A percentile compares a stretch with the other conserved stretches of the same genome.
Conservation (phyloP, 2,797 vertebrate genomes). For the Melanotaenia maccullochi region DNA sequence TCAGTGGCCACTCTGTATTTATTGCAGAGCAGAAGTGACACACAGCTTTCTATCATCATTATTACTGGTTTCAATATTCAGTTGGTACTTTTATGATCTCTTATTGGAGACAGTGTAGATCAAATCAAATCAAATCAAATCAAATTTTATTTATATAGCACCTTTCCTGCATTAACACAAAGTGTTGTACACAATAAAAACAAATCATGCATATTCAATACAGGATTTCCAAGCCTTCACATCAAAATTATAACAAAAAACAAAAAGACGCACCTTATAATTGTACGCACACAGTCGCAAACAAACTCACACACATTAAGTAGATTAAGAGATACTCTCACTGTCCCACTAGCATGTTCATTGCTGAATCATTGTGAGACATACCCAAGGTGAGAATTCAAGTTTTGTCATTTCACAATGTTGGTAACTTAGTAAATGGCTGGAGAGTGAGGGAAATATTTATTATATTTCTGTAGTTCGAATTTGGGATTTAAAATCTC, state of each 20-base stretch:
- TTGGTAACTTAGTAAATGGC: neutral
- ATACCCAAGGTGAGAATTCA: neutral
- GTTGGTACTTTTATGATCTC: neutral
- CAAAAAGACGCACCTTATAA: no score
- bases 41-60: neutral
- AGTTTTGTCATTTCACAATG: neutral
- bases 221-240: no score
- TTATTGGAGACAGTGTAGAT: neutral
- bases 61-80: neutral
- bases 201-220: no score
- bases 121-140: no score
- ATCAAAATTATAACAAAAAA: no score
- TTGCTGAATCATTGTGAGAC: neutral
- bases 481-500: neutral
- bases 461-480: neutral
- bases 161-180: no score
- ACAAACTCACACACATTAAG: no score
- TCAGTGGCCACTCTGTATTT: neutral
- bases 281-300: no score
- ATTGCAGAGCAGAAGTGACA: neutral
- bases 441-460: no score
- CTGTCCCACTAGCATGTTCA: neutral
- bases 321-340: neutral
- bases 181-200: no score
- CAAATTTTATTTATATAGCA: no score